Conservation (phyloP, 2,113 vertebrate species). For the Mellivora capensis region DNA sequence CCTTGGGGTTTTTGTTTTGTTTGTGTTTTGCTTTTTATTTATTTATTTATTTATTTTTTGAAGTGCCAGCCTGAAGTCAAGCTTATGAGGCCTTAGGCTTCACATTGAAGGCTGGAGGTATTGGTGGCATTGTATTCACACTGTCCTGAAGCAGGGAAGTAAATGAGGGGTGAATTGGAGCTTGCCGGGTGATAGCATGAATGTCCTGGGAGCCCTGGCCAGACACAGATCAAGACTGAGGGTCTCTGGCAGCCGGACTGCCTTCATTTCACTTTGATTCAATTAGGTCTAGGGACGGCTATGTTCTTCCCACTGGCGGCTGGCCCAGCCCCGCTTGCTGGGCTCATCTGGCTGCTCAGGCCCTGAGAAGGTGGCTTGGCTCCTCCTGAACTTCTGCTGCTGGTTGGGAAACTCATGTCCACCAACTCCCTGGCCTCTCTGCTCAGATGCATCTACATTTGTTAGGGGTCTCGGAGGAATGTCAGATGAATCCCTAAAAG, state of each 20-base stretch:
- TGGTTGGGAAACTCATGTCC: not conserved
- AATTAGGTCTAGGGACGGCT: not conserved
- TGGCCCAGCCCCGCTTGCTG: not conserved
- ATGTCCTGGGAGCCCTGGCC: not conserved
- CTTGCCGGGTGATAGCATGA: not conserved
- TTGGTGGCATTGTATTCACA: not conserved
- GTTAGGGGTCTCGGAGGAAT: not conserved
- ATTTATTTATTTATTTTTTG: not conserved
- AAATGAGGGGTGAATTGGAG: no score
- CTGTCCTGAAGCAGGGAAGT: not conserved
- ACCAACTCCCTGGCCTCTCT: not conserved
- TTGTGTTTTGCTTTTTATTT: not conserved
- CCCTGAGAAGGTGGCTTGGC: not conserved
- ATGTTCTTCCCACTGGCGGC: not conserved
- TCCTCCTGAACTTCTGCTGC: not conserved
- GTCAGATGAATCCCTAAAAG: not conserved
- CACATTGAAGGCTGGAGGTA: not conserved
- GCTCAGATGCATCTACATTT: not conserved
- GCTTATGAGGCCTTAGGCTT: not conserved
- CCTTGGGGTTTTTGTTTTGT: not conserved
- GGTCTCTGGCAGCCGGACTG: not conserved
- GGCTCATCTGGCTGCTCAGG: not conserved
- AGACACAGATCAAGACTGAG: not conserved
- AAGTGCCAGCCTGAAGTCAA: not conserved
- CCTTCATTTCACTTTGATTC: not conserved